Base-by-base conservation (phyloP, 2,888 invertebrate genomes). In the Branchinecta sandiegonensis region DNA sequence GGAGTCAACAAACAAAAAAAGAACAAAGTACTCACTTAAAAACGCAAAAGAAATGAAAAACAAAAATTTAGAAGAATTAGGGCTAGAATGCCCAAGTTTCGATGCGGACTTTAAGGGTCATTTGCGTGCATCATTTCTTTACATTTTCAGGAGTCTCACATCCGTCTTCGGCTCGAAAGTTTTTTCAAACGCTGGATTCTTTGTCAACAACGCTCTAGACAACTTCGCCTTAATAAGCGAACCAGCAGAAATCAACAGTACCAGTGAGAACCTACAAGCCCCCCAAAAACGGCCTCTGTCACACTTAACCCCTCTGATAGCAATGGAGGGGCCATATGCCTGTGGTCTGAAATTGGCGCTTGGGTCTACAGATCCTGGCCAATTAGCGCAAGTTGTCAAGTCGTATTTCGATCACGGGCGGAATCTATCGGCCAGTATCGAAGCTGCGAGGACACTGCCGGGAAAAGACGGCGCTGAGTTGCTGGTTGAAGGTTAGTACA, bases 121-220 rank as follows among this genome's bases (percentile, higher is more conserved):
- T 37, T 37, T 0, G 37, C 5, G 4, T 37, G 0, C 37, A 56
- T 8, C 9, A 23, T 56, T 8, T 56, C 8, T 56, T n/a, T 56
- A 56, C 23, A 10, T 56, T 23, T 56, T 56, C 23, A 56, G 63
- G 63, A 56, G 63, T 10, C 11, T 56, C n/a, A 56, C 63, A 17
- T 56, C 63, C 23, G 8, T 56, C 14, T 56, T 56, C 23, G 63
- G 63, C 1, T 56, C 63, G 23, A 56, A 56, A 56, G 14, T 56
- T n/a, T 56, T 56, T 56, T n/a, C 63, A 56, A 56, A 56, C n/a
- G n/a, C 63, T 17, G 63, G 63, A 56, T 56, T 56, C 11, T 56
- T 56, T 56, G n/a, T 56, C 14, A 56, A 56, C 63, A 56, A 56
- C 63, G 63, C 63, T 10, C 63, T 56, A 8, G 63, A 56, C 23